Percentiles rank a stretch among this genome's conserved stretches.
Conservation (phyloP, 2,888 invertebrate genomes). For the Harmothoe impar region DNA sequence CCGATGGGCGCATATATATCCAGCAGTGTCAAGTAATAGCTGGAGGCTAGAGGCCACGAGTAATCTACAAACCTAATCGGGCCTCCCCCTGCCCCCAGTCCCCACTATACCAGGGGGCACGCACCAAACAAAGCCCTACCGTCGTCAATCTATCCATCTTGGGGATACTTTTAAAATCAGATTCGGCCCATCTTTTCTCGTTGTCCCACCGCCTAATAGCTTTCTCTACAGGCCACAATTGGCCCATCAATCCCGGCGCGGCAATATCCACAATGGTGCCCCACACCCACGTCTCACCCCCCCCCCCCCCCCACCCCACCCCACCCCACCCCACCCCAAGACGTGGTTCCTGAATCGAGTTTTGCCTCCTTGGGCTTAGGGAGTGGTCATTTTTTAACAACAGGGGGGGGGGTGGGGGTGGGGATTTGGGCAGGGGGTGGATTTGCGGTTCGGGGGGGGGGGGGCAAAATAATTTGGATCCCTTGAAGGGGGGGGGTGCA, state of each 20-base stretch:
- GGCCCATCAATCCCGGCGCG: constrained; percentile 43
- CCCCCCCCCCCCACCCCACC: neutral
- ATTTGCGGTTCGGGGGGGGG: no score
- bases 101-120: no score
- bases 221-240: constrained; percentile 7
- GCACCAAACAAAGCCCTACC: constrained; percentile 21
- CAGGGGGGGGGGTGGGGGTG: no score
- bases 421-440: no score
- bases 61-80: constrained; percentile 57
- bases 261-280: neutral
- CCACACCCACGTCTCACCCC: neutral
- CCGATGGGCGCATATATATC: neutral
- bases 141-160: constrained; percentile 34
- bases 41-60: constrained; percentile 34
- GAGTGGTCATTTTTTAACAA: no score
- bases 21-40: constrained; percentile 37
- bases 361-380: neutral
- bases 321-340: neutral
- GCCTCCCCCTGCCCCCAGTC: neutral
- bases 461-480: no score
- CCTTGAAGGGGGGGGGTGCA: no score
- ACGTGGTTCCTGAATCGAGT: neutral
- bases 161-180: constrained; percentile 52
- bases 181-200: constrained; percentile 46
- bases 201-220: constrained; percentile 29